phyloP scores from a whole-genome alignment of 2,797 vertebrate genomes.

The Erethizon dorsatum region DNA sequence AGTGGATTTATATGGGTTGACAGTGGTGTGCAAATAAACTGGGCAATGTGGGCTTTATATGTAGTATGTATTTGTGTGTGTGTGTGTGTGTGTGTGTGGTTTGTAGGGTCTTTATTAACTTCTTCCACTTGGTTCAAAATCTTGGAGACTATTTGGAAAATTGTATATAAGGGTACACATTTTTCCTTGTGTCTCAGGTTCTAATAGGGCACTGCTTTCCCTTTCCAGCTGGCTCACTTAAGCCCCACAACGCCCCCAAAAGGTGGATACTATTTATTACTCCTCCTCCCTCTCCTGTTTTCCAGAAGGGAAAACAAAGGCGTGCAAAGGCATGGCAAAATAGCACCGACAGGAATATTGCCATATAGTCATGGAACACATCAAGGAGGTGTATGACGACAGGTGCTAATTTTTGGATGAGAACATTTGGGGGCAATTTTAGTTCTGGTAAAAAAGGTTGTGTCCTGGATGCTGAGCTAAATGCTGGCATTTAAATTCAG shows the following conservation, averaged over 20 bases:
- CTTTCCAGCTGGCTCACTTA: neutral
- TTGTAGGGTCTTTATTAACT: neutral
- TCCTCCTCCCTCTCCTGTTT: neutral
- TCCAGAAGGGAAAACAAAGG: slow-evolving; percentile 9
- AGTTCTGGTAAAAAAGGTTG: neutral
- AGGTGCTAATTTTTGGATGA: neutral
- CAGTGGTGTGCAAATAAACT: neutral
- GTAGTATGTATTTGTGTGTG: neutral
- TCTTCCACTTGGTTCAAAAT: neutral
- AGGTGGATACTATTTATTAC: neutral
- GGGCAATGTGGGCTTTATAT: neutral
- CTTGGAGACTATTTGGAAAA: neutral
- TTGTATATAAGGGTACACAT: neutral
- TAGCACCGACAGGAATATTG: neutral
- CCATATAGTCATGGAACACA: neutral
- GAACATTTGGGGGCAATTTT: neutral
- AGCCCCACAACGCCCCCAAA: neutral
- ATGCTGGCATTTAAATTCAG: neutral
- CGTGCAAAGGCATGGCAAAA: neutral
- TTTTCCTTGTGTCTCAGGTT: neutral
- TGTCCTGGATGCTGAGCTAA: neutral
- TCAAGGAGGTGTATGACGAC: neutral
- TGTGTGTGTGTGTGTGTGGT: neutral
- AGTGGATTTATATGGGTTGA: neutral
- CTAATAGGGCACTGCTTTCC: neutral